Evolutionary conservation across 2,888 invertebrate species (phyloP).

Genomic region (Adelognathus sp.): DNA sequence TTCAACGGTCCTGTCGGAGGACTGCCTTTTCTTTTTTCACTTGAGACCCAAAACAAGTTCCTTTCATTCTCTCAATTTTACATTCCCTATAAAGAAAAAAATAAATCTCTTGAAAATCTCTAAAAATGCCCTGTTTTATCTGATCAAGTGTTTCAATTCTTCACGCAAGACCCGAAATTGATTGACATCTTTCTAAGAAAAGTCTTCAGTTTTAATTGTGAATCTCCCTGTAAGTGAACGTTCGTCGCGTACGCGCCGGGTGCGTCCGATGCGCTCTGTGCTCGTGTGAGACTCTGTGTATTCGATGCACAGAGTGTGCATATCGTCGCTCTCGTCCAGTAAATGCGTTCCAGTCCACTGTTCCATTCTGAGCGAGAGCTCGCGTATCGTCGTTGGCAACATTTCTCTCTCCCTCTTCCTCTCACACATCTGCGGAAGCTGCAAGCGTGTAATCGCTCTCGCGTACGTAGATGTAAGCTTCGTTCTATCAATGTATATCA

Average conservation of each 20-base stretch:
- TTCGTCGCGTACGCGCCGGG: conserved; percentile 23
- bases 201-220: conserved; percentile 10
- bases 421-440: conserved; percentile 11
- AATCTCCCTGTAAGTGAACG: conserved; percentile 40
- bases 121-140: too few species aligned
- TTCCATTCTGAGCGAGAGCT: conserved; percentile 50
- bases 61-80: too few species aligned
- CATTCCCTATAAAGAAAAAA: too few species aligned
- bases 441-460: conserved; percentile 55
- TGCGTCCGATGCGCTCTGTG: conserved; percentile 34
- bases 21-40: too few species aligned
- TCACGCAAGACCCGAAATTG: too few species aligned
- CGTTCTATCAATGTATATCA: conserved; percentile 16
- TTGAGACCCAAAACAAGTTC: too few species aligned
- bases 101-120: too few species aligned
- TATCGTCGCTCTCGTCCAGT: conserved; percentile 5
- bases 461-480: conserved; percentile 48
- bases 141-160: too few species aligned
- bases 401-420: neutral
- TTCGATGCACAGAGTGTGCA: neutral
- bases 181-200: too few species aligned
- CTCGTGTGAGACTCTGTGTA: conserved; percentile 4
- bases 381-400: conserved; percentile 5
- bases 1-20: too few species aligned
- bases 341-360: conserved; percentile 42